Percentiles rank a stretch among this genome's conserved stretches.
These are phyloP conservation scores for Athene cunicularia DNA, from an alignment of 2,113 vertebrate species.

Conservation along the genomic window DNA sequence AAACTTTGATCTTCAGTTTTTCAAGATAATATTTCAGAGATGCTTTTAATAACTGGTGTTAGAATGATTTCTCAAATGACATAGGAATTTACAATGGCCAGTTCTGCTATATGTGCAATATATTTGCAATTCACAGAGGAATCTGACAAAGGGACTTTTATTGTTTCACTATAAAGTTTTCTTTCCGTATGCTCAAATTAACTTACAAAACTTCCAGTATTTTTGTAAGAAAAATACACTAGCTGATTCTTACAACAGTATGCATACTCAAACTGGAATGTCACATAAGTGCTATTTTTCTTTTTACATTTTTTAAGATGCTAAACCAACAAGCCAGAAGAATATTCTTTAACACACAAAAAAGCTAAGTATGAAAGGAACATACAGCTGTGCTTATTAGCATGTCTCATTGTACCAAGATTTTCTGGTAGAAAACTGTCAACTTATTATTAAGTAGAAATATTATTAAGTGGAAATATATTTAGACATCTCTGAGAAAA, in stretches of 20 bases:
- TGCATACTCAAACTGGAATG: background rate
- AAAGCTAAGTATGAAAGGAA: background rate
- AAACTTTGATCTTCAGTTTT: background rate
- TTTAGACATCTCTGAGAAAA: background rate
- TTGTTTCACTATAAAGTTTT: background rate
- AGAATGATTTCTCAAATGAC: background rate
- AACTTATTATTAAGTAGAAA: background rate
- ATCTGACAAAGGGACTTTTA: background rate
- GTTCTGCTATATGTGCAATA: background rate
- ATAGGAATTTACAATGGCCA: background rate
- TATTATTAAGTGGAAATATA: background rate
- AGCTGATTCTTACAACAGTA: background rate
- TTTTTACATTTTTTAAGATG: background rate
- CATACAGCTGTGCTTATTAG: background rate
- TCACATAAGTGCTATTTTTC: background rate
- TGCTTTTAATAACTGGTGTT: background rate
- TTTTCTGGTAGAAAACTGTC: background rate
- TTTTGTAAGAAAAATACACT: background rate
- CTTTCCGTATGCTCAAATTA: background rate
- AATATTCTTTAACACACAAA: background rate
- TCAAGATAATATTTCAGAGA: background rate
- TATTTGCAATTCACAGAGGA: background rate
- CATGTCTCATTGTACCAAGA: background rate
- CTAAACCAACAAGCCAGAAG: background rate
- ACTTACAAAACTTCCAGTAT: background rate